These are phyloP conservation scores for Pycnomerus fuliginosus DNA, from an alignment of 2,888 invertebrate species.

Conservation along the genomic window DNA sequence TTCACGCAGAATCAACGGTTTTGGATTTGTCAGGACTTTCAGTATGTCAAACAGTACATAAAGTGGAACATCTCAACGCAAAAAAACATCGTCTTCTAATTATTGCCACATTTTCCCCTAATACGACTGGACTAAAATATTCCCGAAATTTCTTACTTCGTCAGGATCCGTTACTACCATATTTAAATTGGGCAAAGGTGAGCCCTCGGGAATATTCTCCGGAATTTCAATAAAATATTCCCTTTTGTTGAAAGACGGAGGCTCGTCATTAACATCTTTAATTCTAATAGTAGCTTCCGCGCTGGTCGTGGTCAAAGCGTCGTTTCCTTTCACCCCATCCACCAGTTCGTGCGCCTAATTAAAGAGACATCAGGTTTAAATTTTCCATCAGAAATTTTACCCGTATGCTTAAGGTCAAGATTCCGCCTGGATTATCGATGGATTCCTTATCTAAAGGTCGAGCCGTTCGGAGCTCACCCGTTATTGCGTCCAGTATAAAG, in stretches of 20 bases:
- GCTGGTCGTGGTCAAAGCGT: constrained; percentile 66
- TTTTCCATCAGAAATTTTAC: constrained; percentile 51
- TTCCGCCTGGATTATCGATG: constrained; percentile 74
- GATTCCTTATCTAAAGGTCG: constrained; percentile 84
- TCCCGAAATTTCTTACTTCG: constrained; percentile 65
- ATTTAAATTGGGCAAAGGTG: constrained; percentile 76
- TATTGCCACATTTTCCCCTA: too few relatives aligned
- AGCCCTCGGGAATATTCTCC: constrained; percentile 79
- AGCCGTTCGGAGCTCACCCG: constrained; percentile 80
- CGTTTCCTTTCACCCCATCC: constrained; percentile 68
- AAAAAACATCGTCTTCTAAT: too few relatives aligned
- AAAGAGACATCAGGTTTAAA: neutral
- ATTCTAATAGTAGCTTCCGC: constrained; percentile 81
- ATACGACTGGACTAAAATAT: too few relatives aligned
- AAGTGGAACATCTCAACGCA: too few relatives aligned
- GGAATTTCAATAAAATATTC: constrained; percentile 80
- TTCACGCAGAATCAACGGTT: too few relatives aligned
- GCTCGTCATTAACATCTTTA: constrained; percentile 86
- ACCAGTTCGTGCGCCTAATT: constrained; percentile 74
- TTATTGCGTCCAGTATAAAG: constrained; percentile 75
- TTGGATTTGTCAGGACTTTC: too few relatives aligned
- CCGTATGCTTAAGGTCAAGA: constrained; percentile 72
- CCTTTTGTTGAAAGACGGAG: constrained; percentile 77
- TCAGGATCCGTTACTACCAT: constrained; percentile 87
- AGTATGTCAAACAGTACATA: too few relatives aligned